phyloP scores from a whole-genome alignment of 35 echinoderm and acorn worm genomes.

The Anneissia japonica region DNA sequence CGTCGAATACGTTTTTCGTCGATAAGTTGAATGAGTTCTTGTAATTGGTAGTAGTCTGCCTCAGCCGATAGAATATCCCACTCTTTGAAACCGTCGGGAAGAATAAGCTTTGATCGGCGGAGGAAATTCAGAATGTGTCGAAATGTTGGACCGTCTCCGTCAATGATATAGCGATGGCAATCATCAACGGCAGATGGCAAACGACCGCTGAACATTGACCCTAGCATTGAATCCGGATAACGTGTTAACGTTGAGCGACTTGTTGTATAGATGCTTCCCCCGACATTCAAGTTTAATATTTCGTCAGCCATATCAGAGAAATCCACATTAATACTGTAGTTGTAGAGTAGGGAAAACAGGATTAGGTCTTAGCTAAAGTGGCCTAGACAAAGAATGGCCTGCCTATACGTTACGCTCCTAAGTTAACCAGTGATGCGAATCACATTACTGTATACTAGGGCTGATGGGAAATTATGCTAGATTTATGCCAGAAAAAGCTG shows the following conservation, averaged over 20 bases:
- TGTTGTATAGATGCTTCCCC: conserved; percentile 25
- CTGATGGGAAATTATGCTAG: too few species aligned
- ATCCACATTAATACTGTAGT: too few species aligned
- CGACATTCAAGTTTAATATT: conserved; percentile 25
- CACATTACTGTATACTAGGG: too few species aligned
- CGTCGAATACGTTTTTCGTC: conserved; percentile 2
- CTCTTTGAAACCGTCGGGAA: conserved; percentile 56
- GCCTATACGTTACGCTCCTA: too few species aligned
- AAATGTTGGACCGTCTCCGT: neutral
- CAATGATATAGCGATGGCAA: neutral
- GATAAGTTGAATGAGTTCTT: conserved; percentile 43
- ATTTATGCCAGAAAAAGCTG: too few species aligned
- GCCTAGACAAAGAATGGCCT: too few species aligned
- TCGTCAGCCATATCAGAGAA: too few species aligned
- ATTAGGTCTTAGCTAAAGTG: too few species aligned
- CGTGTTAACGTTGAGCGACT: conserved; percentile 10
- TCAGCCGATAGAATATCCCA: conserved; percentile 12
- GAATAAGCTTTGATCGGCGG: conserved; percentile 31
- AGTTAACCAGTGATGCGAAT: too few species aligned
- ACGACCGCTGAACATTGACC: conserved; percentile 18
- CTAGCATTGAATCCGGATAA: conserved; percentile 18
- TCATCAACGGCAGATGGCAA: neutral
- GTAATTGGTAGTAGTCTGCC: conserved; percentile 42
- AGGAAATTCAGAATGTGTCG: conserved; percentile 60
- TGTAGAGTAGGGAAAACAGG: too few species aligned